Percentiles rank a stretch among this genome's conserved stretches.
Evolutionary conservation across 2,113 vertebrate species (phyloP).

Genomic region (Aspiorhynchus laticeps): DNA sequence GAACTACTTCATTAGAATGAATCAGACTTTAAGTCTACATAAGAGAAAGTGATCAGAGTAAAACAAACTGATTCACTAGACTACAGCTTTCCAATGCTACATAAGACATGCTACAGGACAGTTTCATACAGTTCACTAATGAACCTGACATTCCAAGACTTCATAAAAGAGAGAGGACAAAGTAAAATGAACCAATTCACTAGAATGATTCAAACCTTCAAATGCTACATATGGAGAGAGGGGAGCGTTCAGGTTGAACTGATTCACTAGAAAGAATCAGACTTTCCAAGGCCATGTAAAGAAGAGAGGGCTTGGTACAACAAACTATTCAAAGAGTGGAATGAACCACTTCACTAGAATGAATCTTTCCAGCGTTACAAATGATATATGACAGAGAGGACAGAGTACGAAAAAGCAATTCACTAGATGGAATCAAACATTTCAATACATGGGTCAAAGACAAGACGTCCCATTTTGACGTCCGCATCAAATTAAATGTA

Average conservation of each 20-base stretch:
- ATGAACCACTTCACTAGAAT: background rate
- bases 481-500: no score
- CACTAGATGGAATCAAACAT: background rate
- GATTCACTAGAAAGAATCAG: background rate
- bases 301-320: background rate
- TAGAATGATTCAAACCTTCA: background rate
- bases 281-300: background rate
- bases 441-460: background rate
- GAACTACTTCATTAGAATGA: background rate
- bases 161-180: background rate
- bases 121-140: background rate
- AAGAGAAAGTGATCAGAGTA: background rate
- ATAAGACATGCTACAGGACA: background rate
- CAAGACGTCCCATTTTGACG: no score
- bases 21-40: background rate
- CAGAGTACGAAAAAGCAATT: background rate
- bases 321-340: background rate
- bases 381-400: background rate
- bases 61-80: background rate
- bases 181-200: background rate
- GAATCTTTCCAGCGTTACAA: background rate
- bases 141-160: background rate
- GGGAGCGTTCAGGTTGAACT: background rate
- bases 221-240: background rate
- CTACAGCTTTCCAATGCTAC: background rate